These are phyloP conservation scores for Polietes domitor DNA, from an alignment of 2,888 invertebrate species.

Conservation along the genomic window DNA sequence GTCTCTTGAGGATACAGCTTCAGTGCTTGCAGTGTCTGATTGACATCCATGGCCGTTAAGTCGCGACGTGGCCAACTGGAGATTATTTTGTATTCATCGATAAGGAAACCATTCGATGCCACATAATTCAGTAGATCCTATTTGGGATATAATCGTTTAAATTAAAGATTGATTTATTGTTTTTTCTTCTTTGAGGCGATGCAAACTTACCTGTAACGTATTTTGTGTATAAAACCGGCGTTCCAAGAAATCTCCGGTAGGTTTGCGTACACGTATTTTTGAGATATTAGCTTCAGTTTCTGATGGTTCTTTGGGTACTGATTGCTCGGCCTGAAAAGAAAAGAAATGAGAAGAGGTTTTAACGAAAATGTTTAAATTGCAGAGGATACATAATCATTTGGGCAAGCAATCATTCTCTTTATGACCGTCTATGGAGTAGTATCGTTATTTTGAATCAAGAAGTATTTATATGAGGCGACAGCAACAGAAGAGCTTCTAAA, in stretches of 20 bases:
- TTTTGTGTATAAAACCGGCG: conserved; percentile 85
- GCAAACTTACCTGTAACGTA: conserved; percentile 82
- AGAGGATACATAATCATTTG: too few relatives aligned
- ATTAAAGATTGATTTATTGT: too few relatives aligned
- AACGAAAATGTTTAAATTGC: too few relatives aligned
- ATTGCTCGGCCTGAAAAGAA: conserved; percentile 82
- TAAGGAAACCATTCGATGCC: conserved; percentile 93
- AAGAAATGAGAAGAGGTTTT: too few relatives aligned
- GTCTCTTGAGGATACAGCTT: conserved; percentile 97
- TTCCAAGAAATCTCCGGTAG: conserved; percentile 88
- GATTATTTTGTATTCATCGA: conserved; percentile 94
- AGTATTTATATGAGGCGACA: too few relatives aligned
- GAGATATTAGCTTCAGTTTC: conserved; percentile 83
- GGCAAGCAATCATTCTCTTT: too few relatives aligned
- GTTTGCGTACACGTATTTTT: conserved; percentile 91
- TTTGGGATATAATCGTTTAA: conserved; percentile 3
- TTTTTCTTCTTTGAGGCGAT: too few relatives aligned
- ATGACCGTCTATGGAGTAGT: too few relatives aligned
- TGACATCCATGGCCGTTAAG: conserved; percentile 90
- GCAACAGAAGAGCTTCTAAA: too few relatives aligned
- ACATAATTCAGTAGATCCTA: conserved; percentile 91
- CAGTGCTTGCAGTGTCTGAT: conserved; percentile 89
- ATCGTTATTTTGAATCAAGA: too few relatives aligned
- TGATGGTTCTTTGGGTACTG: conserved; percentile 88
- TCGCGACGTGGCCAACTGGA: conserved; percentile 97